Conservation (phyloP, 2,888 invertebrate species). For the Ornithoptera alexandrae region DNA sequence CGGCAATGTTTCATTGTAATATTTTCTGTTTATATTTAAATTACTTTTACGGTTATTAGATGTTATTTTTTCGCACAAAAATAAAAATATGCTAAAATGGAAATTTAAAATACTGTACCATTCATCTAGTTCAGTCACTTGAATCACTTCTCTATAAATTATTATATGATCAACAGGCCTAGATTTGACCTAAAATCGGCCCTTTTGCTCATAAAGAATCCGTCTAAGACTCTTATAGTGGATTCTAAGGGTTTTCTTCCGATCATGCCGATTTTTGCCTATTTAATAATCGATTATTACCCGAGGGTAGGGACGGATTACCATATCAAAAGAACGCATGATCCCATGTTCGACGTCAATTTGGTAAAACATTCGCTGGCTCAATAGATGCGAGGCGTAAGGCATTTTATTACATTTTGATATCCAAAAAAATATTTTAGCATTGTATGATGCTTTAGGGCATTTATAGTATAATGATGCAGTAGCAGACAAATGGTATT, state of each 20-base stretch:
- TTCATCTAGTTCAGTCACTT: constrained; percentile 32
- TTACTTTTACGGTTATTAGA: neutral
- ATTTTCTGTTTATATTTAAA: neutral
- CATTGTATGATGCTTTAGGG: neutral
- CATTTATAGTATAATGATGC: neutral
- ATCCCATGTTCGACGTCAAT: constrained; percentile 67
- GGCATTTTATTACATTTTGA: constrained; percentile 41
- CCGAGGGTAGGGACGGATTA: constrained; percentile 63
- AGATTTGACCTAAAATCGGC: constrained; percentile 47
- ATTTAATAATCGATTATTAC: constrained; percentile 76
- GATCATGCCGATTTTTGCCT: constrained; percentile 65
- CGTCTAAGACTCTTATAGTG: constrained; percentile 56
- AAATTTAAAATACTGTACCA: constrained; percentile 38
- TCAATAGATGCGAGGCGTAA: constrained; percentile 49
- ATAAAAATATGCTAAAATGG: constrained; percentile 1
- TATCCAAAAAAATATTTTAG: constrained; percentile 43
- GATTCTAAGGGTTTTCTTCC: constrained; percentile 49
- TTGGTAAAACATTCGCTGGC: constrained; percentile 62
- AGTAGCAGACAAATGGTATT: neutral
- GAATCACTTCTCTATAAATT: constrained; percentile 34
- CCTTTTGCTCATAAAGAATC: constrained; percentile 59
- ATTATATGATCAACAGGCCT: constrained; percentile 35
- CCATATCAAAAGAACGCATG: constrained; percentile 75
- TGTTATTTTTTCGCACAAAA: neutral
- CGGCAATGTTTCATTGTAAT: too few species aligned